Percentiles rank a stretch among this genome's conserved stretches.
phyloP scores from a whole-genome alignment of 1,140 invertebrate species.

The Hyphantria cunea region DNA sequence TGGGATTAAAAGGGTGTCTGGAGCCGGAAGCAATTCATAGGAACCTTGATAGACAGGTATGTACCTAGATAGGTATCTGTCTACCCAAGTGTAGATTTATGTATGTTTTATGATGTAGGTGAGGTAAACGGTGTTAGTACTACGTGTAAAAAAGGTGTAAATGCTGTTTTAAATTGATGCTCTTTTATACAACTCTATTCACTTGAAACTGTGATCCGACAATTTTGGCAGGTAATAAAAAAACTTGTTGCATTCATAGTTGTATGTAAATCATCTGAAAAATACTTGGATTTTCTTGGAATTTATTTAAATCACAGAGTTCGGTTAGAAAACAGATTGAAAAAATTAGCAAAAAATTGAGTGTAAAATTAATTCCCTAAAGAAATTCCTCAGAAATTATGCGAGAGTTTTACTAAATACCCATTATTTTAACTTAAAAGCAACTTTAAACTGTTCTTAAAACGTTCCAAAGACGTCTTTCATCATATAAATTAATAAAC shows the following conservation, averaged over 20 bases:
- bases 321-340: too few species aligned
- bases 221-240: neutral
- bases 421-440: slow-evolving; percentile 2
- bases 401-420: neutral
- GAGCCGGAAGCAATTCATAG: slow-evolving; percentile 50
- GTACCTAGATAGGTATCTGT: slow-evolving; percentile 25
- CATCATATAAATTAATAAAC: slow-evolving; percentile 26
- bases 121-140: slow-evolving; percentile 5
- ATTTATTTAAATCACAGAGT: too few species aligned
- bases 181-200: neutral
- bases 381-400: neutral
- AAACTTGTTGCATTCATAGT: neutral
- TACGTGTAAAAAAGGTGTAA: slow-evolving; percentile 4
- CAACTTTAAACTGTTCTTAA: slow-evolving; percentile 17
- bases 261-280: too few species aligned
- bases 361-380: neutral
- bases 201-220: neutral
- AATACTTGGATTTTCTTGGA: too few species aligned
- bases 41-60: slow-evolving; percentile 40
- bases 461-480: slow-evolving; percentile 17
- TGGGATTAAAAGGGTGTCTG: slow-evolving; percentile 75
- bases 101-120: slow-evolving; percentile 5
- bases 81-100: slow-evolving; percentile 29
- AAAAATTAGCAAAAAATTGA: neutral
- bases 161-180: neutral